Evolutionary conservation across 1,140 invertebrate species (phyloP), one percentile per base, ranked within the genome.

Genomic region (Zaprionus davidi): DNA sequence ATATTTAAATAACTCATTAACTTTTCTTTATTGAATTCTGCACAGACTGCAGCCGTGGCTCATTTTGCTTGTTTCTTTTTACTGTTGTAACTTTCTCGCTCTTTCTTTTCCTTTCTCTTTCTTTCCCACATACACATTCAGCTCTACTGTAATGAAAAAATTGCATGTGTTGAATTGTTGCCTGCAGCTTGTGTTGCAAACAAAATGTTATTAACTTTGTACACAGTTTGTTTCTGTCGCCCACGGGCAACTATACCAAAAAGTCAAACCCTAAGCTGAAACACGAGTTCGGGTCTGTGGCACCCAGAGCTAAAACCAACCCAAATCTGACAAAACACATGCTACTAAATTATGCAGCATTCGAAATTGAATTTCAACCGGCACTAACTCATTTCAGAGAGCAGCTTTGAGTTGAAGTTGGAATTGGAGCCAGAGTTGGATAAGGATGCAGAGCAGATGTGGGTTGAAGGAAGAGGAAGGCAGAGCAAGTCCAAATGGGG

Each of bases 281-380:
- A 22, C 53, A 20, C 20, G 24, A 26, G 46, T 41, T 11, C 31
- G n/a, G 36, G 26, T 38, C 51, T 20, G 26, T 44, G 49, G 76
- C 15, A 66, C 49, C 22, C 34, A 17, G 13, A 55, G 28, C 51
- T 11, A 55, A 57, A 58, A 51, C 15, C 53, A 46, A 17, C 41
- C 41, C 41, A 46, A 46, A n/a, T 46, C 57, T 36, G 26, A n/a
- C 34, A 67, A 58, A 72, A 68, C 71, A 78, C 71, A 78, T 78
- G 67, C 78, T 72, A 67, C 78, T 88, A 90, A 88, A 90, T 88
- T 90, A 90, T 90, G 82, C 85, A 88, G 70, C 81, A 85, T 81
- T 85, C 70, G 71, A 88, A 90, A 88, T 88, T 90, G 78, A 88
- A 88, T 88, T 88, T 70, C 73, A 76, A 78, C 46, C 71, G 67